Evolutionary conservation across 2,888 invertebrate species (phyloP).

Genomic region (Tortricodes alternella): DNA sequence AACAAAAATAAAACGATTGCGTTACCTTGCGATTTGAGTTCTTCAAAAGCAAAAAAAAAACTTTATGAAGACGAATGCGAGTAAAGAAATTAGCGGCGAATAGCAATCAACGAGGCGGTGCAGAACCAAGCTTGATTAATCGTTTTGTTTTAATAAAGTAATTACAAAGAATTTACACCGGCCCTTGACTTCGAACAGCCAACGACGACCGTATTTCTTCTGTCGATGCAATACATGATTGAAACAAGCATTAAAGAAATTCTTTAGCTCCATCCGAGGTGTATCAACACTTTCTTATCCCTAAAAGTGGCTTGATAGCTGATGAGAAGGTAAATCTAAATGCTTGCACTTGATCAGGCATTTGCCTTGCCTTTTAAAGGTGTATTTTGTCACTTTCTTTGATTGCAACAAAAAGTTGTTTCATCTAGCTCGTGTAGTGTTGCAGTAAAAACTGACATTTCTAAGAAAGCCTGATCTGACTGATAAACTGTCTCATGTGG

Average conservation of each 20-base stretch:
- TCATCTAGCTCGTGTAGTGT: background rate
- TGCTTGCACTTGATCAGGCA: background rate
- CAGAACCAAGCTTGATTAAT: constrained; percentile 55
- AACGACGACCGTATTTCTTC: background rate
- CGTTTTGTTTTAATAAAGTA: constrained; percentile 53
- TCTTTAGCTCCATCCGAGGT: background rate
- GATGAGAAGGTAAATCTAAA: background rate
- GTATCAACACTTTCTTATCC: background rate
- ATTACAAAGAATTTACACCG: constrained; percentile 37
- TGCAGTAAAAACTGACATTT: constrained; percentile 7
- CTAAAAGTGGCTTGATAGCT: background rate
- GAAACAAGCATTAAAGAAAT: background rate
- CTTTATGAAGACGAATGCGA: constrained; percentile 31
- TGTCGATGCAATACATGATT: background rate
- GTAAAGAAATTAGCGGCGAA: constrained; percentile 28
- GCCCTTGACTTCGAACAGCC: constrained; percentile 14
- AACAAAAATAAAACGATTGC: background rate
- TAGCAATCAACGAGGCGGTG: constrained; percentile 30
- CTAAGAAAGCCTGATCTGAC: constrained; percentile 18
- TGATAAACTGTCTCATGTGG: constrained; percentile 19
- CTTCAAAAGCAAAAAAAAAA: constrained; percentile 23
- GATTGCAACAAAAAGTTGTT: background rate
- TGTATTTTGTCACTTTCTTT: background rate
- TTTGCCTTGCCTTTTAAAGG: constrained; percentile 1
- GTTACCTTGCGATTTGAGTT: constrained; percentile 12